These are phyloP conservation scores for Ladona fulva DNA, from an alignment of 1,140 invertebrate genomes.

Conservation along the genomic window DNA sequence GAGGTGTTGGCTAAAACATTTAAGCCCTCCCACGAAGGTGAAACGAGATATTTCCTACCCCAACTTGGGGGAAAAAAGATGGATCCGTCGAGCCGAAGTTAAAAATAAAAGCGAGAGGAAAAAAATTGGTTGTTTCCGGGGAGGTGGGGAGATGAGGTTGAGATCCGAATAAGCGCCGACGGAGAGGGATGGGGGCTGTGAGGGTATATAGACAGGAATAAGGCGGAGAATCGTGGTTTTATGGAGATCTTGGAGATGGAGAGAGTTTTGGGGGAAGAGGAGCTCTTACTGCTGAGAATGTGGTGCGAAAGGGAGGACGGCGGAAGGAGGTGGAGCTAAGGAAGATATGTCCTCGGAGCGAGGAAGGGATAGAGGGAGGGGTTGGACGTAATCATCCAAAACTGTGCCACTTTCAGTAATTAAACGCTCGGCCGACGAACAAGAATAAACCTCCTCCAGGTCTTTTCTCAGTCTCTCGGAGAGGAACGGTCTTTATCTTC, in stretches of 20 bases:
- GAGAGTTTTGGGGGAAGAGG: background rate
- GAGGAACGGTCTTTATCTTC: background rate
- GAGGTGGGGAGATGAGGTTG: background rate
- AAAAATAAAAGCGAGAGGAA: no score
- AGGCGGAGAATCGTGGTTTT: background rate
- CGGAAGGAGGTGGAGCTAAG: background rate
- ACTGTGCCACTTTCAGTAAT: conserved; percentile 9
- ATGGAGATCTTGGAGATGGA: background rate
- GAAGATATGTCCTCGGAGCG: background rate
- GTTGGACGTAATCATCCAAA: conserved; percentile 4
- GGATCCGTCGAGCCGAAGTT: no score
- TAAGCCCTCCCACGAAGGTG: no score
- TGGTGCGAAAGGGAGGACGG: no score
- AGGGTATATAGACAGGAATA: background rate
- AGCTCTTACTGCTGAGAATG: background rate
- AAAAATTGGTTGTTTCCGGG: no score
- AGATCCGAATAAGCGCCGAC: background rate
- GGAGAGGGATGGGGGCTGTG: background rate
- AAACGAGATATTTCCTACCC: no score
- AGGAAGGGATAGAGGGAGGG: background rate
- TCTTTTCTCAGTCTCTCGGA: background rate
- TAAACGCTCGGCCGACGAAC: background rate
- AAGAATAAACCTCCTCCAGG: background rate
- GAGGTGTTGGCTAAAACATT: no score
- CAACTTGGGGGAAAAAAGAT: no score